phyloP scores from a whole-genome alignment of 2,797 vertebrate species.

The Lepidocolaptes lacrymiger region DNA sequence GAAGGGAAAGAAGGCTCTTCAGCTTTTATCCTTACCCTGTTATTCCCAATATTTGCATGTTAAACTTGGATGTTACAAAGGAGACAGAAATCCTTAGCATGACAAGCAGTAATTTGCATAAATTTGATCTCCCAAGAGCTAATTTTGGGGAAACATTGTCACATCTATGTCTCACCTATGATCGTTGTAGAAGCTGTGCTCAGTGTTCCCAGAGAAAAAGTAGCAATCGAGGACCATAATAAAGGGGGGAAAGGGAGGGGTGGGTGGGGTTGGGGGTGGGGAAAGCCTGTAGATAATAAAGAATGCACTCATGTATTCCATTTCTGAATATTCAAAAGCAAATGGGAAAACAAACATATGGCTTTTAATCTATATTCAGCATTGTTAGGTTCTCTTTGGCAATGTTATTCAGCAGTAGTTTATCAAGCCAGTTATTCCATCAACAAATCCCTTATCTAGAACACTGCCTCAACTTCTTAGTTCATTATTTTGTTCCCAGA shows the following conservation, averaged over 20 bases:
- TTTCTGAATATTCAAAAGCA: background rate
- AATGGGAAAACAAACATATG: background rate
- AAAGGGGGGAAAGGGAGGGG: background rate
- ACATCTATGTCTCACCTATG: background rate
- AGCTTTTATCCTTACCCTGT: background rate
- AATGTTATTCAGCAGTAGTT: background rate
- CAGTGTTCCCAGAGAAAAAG: background rate
- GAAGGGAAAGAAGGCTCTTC: background rate
- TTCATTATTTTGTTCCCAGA: constrained; percentile 48
- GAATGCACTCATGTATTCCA: background rate
- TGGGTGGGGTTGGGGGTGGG: too few relatives aligned
- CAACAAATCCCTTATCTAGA: constrained; percentile 42
- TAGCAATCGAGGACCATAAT: background rate
- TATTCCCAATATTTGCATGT: background rate
- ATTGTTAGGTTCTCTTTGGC: background rate
- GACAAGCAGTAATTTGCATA: background rate
- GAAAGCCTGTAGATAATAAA: background rate
- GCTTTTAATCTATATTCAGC: background rate
- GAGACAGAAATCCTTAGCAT: background rate
- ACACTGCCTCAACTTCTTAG: background rate
- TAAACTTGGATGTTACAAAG: background rate
- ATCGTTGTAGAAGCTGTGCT: background rate
- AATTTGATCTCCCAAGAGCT: background rate
- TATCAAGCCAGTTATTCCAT: constrained; percentile 21
- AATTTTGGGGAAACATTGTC: background rate